Base-by-base conservation (phyloP, 2,113 vertebrate species). In the Egretta garzetta region DNA sequence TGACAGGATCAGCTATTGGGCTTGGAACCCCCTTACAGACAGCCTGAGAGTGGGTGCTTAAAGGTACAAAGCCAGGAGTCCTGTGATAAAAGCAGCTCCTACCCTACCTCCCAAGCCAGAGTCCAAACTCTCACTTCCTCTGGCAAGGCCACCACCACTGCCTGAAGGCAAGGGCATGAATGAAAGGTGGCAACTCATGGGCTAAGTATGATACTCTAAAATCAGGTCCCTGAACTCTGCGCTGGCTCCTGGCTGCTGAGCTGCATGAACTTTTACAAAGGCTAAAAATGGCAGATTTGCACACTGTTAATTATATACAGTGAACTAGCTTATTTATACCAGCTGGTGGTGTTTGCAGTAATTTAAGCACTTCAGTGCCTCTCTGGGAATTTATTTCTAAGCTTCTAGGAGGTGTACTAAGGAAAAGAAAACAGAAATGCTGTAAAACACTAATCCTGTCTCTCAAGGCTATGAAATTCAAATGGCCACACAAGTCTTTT, bases 331-430 rank as follows among this genome's bases (percentile, higher is more conserved):
- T n/a, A 59, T 83, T 92, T 93, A 56, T 62, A 81, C 8, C 43
- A 92, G 41, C n/a, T 67, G 11, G 72, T 79, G n/a, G 27, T 71
- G 28, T 67, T 84, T 68, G 39, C 74, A 93, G 64, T 82, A 87
- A 73, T 95, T 96, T 62, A 80, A 82, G 80, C 35, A 81, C 39
- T 85, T 79, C 59, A 76, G 49, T 11, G 81, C 39, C 68, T 97
- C 91, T 74, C 37, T 68, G 76, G 62, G 85, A 16, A 80, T 90
- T 96, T 92, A 49, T 91, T 96, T 77, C 39, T 66, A 79, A 79
- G 37, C 21, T 71, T 91, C 75, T 39, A 72, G 56, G 43, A 92
- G 32, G 6, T 68, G 37, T 74, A 64, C 50, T 49, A 93, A 86
- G 10, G 27, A 66, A 52, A 85, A 68, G 27, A 62, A 92, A 49